Percentiles rank a stretch among this genome's conserved stretches.
Conservation (phyloP, 2,797 vertebrate species). For the Dermochelys coriacea region DNA sequence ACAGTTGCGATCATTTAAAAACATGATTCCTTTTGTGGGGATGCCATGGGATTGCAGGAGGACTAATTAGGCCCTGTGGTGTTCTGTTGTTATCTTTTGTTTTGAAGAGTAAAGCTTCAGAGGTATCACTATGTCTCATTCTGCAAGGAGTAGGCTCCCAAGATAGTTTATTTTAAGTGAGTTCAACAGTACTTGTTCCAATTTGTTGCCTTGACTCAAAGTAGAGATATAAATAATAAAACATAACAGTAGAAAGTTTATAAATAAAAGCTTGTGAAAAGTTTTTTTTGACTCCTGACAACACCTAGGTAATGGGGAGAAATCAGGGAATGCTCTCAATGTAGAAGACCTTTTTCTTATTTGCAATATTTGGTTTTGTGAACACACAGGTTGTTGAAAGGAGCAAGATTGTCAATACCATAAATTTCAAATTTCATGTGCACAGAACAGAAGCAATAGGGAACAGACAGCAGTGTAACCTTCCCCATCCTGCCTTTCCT, state of each 20-base stretch:
- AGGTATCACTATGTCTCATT: slow-evolving; percentile 8
- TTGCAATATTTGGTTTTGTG: background rate
- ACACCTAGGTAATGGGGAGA: background rate
- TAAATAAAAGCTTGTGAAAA: background rate
- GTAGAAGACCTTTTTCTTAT: background rate
- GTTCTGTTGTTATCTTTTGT: slow-evolving; percentile 24
- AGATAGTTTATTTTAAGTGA: slow-evolving; percentile 54
- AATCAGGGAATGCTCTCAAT: background rate
- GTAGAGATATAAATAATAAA: background rate
- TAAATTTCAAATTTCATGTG: background rate
- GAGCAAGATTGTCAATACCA: background rate
- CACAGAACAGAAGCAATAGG: background rate
- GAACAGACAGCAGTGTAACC: background rate
- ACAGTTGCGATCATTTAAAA: background rate
- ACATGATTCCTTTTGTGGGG: background rate
- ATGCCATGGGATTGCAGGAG: background rate
- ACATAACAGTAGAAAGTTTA: background rate
- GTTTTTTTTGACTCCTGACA: background rate
- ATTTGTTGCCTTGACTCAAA: slow-evolving; percentile 54
- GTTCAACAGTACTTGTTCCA: background rate
- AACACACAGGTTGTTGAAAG: background rate
- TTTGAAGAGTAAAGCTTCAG: background rate
- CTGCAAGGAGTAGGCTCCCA: slow-evolving; percentile 20
- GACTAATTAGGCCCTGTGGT: slow-evolving; percentile 4
- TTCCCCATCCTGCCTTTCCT: background rate